phyloP scores from a whole-genome alignment of 2,888 invertebrate genomes.

The Crepidodera aurea region DNA sequence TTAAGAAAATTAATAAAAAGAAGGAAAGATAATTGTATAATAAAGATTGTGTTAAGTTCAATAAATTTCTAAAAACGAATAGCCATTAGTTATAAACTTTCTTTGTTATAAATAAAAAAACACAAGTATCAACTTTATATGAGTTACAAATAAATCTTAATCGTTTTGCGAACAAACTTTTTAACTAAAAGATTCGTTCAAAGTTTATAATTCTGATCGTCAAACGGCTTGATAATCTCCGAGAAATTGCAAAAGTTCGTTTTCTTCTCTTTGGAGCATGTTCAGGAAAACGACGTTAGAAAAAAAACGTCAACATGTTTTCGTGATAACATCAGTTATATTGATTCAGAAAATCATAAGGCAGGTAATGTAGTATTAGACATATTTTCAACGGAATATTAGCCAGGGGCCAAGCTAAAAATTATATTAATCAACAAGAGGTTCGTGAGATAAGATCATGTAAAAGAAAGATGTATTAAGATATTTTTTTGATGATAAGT shows the following conservation, averaged over 20 bases:
- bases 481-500: conserved; percentile 24
- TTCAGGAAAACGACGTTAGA: conserved; percentile 31
- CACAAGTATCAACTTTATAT: no score
- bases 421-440: conserved; percentile 37
- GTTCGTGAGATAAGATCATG: conserved; percentile 39
- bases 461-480: conserved; percentile 31
- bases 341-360: conserved; percentile 37
- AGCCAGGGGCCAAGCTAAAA: conserved; percentile 38
- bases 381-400: conserved; percentile 36
- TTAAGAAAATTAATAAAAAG: no score
- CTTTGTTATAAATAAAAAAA: no score
- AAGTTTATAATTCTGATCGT: conserved; percentile 20
- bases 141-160: no score
- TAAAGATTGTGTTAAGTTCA: no score
- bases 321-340: conserved; percentile 35
- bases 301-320: conserved; percentile 34
- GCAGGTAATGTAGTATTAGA: conserved; percentile 38
- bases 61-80: no score
- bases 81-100: no score
- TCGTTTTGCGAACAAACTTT: conserved; percentile 6
- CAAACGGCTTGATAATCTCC: conserved; percentile 15
- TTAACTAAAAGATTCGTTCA: background rate
- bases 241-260: conserved; percentile 14
- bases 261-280: conserved; percentile 22
- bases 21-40: no score